These are phyloP conservation scores for Muscicapa comitata DNA, from an alignment of 2,797 vertebrate genomes.

Conservation along the genomic window DNA sequence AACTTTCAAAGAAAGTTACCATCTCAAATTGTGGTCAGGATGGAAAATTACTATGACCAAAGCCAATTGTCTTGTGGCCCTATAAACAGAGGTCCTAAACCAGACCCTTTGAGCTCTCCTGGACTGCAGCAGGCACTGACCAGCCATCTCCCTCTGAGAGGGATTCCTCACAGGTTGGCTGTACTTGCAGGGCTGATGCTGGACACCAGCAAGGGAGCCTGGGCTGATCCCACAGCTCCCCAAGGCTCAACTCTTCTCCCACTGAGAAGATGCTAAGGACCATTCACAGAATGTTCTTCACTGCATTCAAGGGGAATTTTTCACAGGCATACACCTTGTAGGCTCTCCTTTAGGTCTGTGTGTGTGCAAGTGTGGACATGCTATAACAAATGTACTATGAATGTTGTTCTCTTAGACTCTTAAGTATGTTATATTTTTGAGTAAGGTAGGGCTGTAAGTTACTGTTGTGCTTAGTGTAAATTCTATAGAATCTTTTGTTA, in stretches of 20 bases:
- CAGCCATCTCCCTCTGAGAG: neutral
- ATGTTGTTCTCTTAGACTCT: neutral
- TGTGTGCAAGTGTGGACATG: neutral
- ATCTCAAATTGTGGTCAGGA: rapidly evolving
- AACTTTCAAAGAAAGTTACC: neutral
- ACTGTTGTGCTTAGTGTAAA: neutral
- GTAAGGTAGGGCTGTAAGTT: neutral
- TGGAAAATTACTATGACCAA: neutral
- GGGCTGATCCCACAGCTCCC: neutral
- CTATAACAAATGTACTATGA: neutral
- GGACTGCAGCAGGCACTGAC: neutral
- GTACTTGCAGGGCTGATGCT: neutral
- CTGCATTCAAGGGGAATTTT: neutral
- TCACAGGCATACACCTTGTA: neutral
- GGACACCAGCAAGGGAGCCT: neutral
- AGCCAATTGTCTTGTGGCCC: neutral
- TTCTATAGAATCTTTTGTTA: neutral
- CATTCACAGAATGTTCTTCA: neutral
- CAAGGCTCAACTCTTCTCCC: neutral
- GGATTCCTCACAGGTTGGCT: neutral
- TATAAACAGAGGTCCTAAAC: neutral
- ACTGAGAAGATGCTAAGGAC: neutral
- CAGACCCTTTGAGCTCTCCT: neutral
- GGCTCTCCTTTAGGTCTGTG: neutral
- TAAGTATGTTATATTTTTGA: neutral